These are phyloP conservation scores for Bos indicus DNA, from an alignment of 2,113 vertebrate genomes.

Conservation along the genomic window DNA sequence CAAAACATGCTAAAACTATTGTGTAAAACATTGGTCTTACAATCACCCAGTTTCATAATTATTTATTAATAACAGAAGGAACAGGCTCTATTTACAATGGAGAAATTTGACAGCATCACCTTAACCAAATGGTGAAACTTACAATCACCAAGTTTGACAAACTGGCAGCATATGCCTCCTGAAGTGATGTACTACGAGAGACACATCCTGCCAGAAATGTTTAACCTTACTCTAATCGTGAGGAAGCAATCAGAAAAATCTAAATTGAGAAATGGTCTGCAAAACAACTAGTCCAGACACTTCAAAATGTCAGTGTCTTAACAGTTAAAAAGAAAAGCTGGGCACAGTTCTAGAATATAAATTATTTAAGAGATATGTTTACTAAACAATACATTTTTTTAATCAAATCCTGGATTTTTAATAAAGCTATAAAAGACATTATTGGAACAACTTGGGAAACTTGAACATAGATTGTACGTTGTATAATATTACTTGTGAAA, in stretches of 20 bases:
- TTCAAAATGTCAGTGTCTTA: background rate
- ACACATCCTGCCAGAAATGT: background rate
- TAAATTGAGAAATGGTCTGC: background rate
- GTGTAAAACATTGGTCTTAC: background rate
- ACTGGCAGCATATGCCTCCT: background rate
- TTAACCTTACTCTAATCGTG: conserved; percentile 26
- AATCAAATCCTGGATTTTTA: background rate
- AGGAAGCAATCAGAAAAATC: background rate
- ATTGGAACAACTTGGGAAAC: background rate
- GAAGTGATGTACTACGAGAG: background rate
- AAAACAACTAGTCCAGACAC: background rate
- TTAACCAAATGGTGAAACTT: conserved; percentile 29
- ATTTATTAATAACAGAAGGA: background rate
- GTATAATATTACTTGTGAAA: background rate
- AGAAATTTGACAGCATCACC: background rate
- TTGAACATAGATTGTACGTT: background rate
- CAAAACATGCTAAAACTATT: conserved; percentile 15
- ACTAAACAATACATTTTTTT: background rate
- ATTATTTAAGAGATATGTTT: background rate
- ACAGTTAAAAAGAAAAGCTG: background rate
- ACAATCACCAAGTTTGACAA: background rate
- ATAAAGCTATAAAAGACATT: background rate
- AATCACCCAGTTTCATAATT: conserved; percentile 5
- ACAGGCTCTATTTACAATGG: background rate
- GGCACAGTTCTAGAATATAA: background rate